A percentile compares a stretch with the other conserved stretches of the same genome.
Evolutionary conservation across 64 coral and sea anemone genomes (phyloP).

Genomic region (Montipora sp.): DNA sequence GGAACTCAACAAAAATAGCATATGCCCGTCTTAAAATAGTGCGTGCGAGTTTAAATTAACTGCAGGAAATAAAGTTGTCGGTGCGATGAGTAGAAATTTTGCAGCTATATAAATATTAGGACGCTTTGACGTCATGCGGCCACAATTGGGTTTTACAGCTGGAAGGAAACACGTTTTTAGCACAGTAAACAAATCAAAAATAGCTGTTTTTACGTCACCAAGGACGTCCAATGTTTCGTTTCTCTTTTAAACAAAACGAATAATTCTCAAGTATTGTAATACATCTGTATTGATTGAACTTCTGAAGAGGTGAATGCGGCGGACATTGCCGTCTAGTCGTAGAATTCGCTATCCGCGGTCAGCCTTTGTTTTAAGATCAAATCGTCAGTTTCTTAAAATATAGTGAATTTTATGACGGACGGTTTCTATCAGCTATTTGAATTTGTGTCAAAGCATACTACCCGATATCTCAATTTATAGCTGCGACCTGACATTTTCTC

Average conservation of each 20-base stretch:
- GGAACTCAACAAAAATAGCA: neutral
- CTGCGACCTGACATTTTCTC: neutral
- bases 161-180: slow-evolving; percentile 5
- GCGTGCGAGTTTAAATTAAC: neutral
- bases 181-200: slow-evolving; percentile 1
- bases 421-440: neutral
- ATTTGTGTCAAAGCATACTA: neutral
- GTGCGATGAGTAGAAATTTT: neutral
- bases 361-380: neutral
- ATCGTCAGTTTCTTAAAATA: neutral
- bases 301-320: neutral
- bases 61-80: neutral
- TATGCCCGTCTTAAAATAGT: neutral
- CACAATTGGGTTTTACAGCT: slow-evolving; percentile 15
- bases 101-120: neutral
- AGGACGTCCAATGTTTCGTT: neutral
- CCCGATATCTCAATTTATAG: neutral
- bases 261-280: neutral
- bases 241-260: neutral
- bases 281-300: neutral
- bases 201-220: slow-evolving; percentile 17
- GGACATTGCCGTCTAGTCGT: too few relatives aligned
- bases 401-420: neutral
- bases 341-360: too few relatives aligned
- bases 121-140: slow-evolving; percentile 1